phyloP scores from a whole-genome alignment of 2,797 vertebrate species.

The Halcyon badia region DNA sequence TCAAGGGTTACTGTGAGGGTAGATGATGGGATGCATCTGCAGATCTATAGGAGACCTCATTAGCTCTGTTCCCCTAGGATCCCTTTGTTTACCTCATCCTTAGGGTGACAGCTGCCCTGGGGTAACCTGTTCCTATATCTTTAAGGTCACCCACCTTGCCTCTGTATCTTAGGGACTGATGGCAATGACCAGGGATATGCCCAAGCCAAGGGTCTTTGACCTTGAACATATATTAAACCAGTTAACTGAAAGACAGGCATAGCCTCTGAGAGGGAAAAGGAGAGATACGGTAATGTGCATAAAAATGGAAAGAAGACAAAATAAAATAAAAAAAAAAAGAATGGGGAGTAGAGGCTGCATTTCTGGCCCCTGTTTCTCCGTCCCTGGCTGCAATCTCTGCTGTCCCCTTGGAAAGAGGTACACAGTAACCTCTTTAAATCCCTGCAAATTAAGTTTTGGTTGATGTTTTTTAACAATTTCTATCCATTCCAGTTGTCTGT shows the following conservation, averaged over 20 bases:
- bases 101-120: slow-evolving; percentile 2
- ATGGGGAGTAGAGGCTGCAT: fast-evolving
- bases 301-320: neutral
- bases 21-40: neutral
- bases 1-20: neutral
- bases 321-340: neutral
- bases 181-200: neutral
- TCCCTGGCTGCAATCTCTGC: neutral
- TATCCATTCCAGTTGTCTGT: fast-evolving
- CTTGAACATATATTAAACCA: neutral
- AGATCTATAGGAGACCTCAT: neutral
- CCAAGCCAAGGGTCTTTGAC: slow-evolving; percentile 7
- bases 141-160: slow-evolving; percentile 21
- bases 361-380: neutral
- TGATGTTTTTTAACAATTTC: neutral
- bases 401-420: neutral
- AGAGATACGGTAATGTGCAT: fast-evolving
- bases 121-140: neutral
- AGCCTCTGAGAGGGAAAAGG: neutral
- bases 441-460: neutral
- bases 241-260: neutral
- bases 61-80: neutral
- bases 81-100: slow-evolving; percentile 1
- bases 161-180: neutral
- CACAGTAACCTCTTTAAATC: neutral